Evolutionary conservation across 2,888 invertebrate species (phyloP).

Genomic region (Bombylius discolor): DNA sequence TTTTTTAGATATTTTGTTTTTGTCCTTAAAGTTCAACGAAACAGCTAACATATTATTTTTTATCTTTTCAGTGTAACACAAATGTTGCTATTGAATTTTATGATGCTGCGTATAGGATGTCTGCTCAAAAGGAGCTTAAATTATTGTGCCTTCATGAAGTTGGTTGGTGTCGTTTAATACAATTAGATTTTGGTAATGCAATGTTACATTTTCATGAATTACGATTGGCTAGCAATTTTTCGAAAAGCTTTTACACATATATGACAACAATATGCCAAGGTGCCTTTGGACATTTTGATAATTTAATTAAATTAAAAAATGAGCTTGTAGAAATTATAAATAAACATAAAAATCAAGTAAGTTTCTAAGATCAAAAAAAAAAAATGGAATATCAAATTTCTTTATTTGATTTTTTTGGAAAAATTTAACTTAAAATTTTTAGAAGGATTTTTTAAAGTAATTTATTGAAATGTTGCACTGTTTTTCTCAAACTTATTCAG

Average conservation of each 20-base stretch:
- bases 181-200: slow-evolving; percentile 44
- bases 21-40: too few relatives aligned
- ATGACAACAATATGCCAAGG: slow-evolving; percentile 39
- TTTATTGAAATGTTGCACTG: too few relatives aligned
- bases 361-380: too few relatives aligned
- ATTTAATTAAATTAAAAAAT: slow-evolving; percentile 19
- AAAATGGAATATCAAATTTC: too few relatives aligned
- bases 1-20: too few relatives aligned
- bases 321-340: slow-evolving; percentile 24
- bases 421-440: too few relatives aligned
- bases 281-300: slow-evolving; percentile 20
- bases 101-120: slow-evolving; percentile 42
- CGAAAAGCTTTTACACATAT: slow-evolving; percentile 51
- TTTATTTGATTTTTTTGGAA: too few relatives aligned
- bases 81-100: slow-evolving; percentile 44
- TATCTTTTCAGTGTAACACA: slow-evolving; percentile 41
- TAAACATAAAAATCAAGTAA: slow-evolving; percentile 27
- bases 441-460: too few relatives aligned
- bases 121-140: slow-evolving; percentile 49
- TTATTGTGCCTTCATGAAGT: slow-evolving; percentile 41
- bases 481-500: slow-evolving; percentile 11
- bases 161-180: slow-evolving; percentile 49
- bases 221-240: slow-evolving; percentile 43
- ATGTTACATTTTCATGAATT: slow-evolving; percentile 41
- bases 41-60: too few relatives aligned